Base-by-base conservation (phyloP, 2,888 invertebrate genomes). In the Amiota mariae region DNA sequence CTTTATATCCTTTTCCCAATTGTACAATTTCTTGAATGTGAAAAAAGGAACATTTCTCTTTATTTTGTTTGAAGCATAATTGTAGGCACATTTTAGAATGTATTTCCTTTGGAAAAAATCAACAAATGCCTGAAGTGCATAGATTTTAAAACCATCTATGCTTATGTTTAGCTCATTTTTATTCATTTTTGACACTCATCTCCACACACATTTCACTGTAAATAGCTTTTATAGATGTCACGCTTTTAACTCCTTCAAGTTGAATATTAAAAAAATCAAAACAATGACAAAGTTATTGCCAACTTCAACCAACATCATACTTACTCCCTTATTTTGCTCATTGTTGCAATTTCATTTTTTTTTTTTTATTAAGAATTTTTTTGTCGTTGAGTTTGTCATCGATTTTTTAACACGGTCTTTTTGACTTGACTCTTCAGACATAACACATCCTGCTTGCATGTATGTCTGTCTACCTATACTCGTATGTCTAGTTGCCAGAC, bases 361-460 rank as follows among this genome's bases (percentile, higher is more conserved):
- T 24, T 24, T 24, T 24, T 36, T 36, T 36, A 6, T 36, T 2
- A 36, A 36, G 36, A 36, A 36, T 36, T 36, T 36, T 36, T 36
- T 36, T 6, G 36, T 36, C 36, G 36, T 85, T 84, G 75, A 81
- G 82, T 82, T 80, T 78, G 75, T 18, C 79, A 83, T 83, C 85
- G 82, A 83, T 85, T 84, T 82, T 77, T 72, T 66, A 67, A 49
- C 66, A 67, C 67, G 51, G 8, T 20, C 20, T 24, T 36, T 68
- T 68, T 68, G n/a, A 68, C 36, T 68, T 68, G 13, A 12, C 66
- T 36, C 15, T 66, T 15, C 15, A 66, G 48, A 66, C 66, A 24
- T n/a, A n/a, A 3, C 12, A 49, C 20, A 66, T 66, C 48, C 66
- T 66, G 66, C 12, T 15, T 59, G 59, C 20, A 24, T 24, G 57